phyloP scores from a whole-genome alignment of 2,797 vertebrate genomes.

The Fundulus diaphanus region DNA sequence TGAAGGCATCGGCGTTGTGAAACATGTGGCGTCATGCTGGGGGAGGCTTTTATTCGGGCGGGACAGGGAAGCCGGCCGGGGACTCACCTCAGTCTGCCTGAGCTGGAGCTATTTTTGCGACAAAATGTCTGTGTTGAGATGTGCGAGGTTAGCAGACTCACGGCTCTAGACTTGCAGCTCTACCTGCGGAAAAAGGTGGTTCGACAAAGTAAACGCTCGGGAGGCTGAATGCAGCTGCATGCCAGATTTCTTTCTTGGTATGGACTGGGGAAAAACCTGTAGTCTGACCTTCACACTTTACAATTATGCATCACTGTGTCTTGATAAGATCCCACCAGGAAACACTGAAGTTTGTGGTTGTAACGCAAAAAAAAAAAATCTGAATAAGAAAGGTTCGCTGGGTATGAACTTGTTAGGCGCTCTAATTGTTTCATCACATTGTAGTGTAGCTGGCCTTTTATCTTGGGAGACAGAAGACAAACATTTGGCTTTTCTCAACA shows the following conservation, averaged over 20 bases:
- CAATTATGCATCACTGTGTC: background rate
- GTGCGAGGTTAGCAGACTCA: background rate
- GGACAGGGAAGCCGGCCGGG: background rate
- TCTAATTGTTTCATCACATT: background rate
- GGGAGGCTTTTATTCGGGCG: background rate
- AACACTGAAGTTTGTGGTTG: background rate
- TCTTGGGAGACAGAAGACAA: background rate
- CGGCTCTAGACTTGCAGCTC: background rate
- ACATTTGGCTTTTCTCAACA: constrained; percentile 50
- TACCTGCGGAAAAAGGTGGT: too few species aligned
- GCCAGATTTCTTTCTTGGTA: too few species aligned
- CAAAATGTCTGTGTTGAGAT: background rate
- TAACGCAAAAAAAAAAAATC: background rate
- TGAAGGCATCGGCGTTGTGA: background rate
- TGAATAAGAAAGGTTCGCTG: background rate
- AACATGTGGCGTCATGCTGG: background rate
- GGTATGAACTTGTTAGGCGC: background rate
- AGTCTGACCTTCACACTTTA: too few species aligned
- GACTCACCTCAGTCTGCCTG: background rate
- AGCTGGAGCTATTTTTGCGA: background rate
- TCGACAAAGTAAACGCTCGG: background rate
- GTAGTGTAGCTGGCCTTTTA: background rate
- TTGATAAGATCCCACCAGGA: background rate
- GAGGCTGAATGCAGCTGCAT: background rate
- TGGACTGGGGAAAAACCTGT: too few species aligned